Percentiles rank a stretch among this genome's conserved stretches.
phyloP scores from a whole-genome alignment of 2,797 vertebrate genomes.

The Acanthis flammea region DNA sequence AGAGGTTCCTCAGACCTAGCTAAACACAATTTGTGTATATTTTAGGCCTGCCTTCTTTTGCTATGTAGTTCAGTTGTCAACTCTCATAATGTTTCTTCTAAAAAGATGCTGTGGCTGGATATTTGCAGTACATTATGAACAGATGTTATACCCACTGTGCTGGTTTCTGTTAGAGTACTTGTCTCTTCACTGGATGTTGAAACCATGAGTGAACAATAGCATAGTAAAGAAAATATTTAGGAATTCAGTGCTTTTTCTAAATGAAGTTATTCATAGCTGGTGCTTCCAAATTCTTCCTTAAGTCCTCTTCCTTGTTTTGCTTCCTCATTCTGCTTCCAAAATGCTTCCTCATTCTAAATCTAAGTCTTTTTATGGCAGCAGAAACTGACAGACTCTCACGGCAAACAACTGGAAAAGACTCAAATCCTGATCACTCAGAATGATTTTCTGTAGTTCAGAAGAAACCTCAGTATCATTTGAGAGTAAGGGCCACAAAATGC shows the following conservation, averaged over 20 bases:
- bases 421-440: neutral
- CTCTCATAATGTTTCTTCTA: neutral
- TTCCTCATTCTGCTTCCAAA: neutral
- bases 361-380: neutral
- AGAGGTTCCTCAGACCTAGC: neutral
- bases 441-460: neutral
- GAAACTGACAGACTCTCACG: neutral
- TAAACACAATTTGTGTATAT: neutral
- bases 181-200: neutral
- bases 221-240: neutral
- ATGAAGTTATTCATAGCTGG: neutral
- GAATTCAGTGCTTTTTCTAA: neutral
- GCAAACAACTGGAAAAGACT: neutral
- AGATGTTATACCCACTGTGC: conserved; percentile 14
- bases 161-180: neutral
- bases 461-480: neutral
- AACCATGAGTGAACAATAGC: neutral
- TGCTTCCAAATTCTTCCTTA: neutral
- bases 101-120: neutral
- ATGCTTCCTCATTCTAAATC: neutral
- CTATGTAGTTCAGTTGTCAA: neutral
- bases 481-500: neutral
- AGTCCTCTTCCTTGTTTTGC: neutral
- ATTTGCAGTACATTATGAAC: neutral
- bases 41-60: neutral